Evolutionary conservation across 2,888 invertebrate genomes (phyloP), one percentile per base, ranked within the genome.

Genomic region (Drosophila multiciliata): DNA sequence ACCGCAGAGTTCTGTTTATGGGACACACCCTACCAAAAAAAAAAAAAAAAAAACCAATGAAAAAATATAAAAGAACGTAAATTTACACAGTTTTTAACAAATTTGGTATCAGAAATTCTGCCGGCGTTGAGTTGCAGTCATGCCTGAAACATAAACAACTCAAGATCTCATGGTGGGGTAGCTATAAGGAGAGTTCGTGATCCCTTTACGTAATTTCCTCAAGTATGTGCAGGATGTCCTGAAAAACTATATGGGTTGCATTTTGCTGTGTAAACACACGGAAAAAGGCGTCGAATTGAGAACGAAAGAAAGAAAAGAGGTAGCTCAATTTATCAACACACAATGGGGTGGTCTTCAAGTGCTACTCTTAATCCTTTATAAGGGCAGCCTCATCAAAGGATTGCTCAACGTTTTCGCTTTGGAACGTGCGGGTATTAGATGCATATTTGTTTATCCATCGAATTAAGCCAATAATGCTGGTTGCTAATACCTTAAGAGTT

Each of bases 121-220:
- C 67, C 69, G 74, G 87, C 82, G 74, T 78, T 82, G 76, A 73
- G 74, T 72, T 76, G 77, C 90, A 87, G 85, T 89, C 89, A 89
- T 78, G 85, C 89, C 83, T 85, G 79, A 78, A 88, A 82, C 86
- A 90, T 89, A 89, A 89, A 90, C 86, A 87, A 87, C 87, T 87
- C 87, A 87, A 83, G 87, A 74, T 79, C 76, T 49, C 42, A 49
- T 52, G 54, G 32, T 57, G 57, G 42, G 42, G 57, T 57, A 29
- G 40, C 12, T 20, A 7, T 8, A 20, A 33, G 61, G 53, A 70
- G 72, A 78, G 88, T 78, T 83, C 89, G 89, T 89, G 89, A 87
- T 87, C 87, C 87, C 71, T 89, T 89, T 89, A 89, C 80, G 83
- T 89, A 89, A 87, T 87, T 89, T 87, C 84, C 82, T 85, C 80